Evolutionary conservation across 1,140 invertebrate species (phyloP).

Genomic region (Euura lappo): DNA sequence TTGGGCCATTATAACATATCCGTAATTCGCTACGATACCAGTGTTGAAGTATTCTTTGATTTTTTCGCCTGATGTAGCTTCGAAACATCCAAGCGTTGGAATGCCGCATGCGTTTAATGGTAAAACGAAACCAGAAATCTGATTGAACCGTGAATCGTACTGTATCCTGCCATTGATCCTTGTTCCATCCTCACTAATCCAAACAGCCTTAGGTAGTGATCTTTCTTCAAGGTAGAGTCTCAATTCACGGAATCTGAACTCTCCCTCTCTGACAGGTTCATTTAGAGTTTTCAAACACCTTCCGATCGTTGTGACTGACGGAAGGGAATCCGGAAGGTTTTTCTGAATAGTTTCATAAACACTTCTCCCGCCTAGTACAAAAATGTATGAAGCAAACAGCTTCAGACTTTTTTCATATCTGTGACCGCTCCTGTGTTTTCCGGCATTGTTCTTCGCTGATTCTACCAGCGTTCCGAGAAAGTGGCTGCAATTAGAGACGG

Average conservation of each 20-base stretch:
- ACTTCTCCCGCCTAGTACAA: not conserved
- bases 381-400: not conserved
- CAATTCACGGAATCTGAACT: not conserved
- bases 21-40: not conserved
- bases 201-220: not conserved
- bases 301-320: not conserved
- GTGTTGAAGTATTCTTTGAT: conserved; percentile 17
- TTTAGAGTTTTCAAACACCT: not conserved
- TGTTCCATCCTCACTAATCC: not conserved
- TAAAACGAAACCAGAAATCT: conserved; percentile 11
- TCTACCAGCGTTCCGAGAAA: not conserved
- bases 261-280: not conserved
- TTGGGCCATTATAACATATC: conserved; percentile 16
- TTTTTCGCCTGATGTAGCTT: conserved; percentile 15
- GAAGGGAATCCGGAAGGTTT: not conserved
- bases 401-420: not conserved
- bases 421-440: not conserved
- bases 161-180: conserved; percentile 10
- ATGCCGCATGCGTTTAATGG: conserved; percentile 9
- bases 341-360: not conserved
- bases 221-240: not conserved
- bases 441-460: not conserved
- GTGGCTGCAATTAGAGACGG: not conserved
- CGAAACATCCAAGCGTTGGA: conserved; percentile 10
- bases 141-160: conserved; percentile 16